Percentiles rank a stretch among this genome's conserved stretches.
Conservation (phyloP, 2,797 vertebrate genomes). For the Thalassophryne amazonica region DNA sequence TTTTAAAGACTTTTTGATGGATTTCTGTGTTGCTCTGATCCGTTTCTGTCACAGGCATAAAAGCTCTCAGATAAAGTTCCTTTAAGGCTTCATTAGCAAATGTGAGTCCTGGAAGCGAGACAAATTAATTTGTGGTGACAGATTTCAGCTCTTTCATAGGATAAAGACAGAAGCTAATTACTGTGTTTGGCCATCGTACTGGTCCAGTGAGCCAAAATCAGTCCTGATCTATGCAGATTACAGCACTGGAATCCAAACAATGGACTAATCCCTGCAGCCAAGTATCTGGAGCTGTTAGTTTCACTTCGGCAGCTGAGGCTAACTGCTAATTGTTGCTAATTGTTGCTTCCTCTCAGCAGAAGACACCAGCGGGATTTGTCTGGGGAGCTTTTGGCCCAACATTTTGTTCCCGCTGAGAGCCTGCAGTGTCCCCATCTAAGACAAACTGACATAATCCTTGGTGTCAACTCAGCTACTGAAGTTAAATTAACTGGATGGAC, state of each 20-base stretch:
- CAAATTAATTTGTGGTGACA: not conserved
- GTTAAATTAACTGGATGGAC: constrained; percentile 33
- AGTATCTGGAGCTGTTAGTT: constrained; percentile 8
- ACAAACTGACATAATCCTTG: constrained; percentile 14
- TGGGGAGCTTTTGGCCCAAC: constrained; percentile 30
- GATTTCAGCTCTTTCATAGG: not conserved
- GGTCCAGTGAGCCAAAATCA: not conserved
- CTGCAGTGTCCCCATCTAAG: constrained; percentile 19
- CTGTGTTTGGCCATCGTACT: not conserved
- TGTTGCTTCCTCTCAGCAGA: constrained; percentile 27
- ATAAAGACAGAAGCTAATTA: not conserved
- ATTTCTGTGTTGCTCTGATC: no score
- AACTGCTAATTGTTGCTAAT: constrained; percentile 40
- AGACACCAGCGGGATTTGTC: constrained; percentile 21
- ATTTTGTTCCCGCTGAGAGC: constrained; percentile 25
- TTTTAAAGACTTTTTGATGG: no score
- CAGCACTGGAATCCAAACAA: constrained; percentile 13
- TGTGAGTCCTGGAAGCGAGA: not conserved
- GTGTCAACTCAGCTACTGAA: constrained; percentile 1
- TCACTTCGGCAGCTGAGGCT: constrained; percentile 23
- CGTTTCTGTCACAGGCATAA: no score
- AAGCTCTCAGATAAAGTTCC: no score
- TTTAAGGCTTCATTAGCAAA: no score
- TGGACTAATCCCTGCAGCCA: constrained; percentile 14
- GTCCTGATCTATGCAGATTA: constrained; percentile 8